Evolutionary conservation across 2,113 vertebrate genomes (phyloP), one percentile per base, ranked within the genome.

Genomic region (Alexandromys fortis): DNA sequence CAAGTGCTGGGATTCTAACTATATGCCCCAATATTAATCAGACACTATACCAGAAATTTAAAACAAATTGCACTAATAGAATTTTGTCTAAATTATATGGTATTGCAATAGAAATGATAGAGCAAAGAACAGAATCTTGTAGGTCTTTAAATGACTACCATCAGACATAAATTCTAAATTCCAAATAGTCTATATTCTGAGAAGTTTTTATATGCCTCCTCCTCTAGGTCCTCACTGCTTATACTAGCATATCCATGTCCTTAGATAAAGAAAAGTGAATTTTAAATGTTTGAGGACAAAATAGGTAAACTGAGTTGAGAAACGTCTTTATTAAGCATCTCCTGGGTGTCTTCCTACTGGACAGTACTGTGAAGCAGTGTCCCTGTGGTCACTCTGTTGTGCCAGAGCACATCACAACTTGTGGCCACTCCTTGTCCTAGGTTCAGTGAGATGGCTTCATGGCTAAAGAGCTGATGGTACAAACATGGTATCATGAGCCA

Each of bases 231-330:
- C 28, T 33, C 8, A 38, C 35, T 73, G 17, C 35, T 10, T 5
- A 1, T 38, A 21, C n/a, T 73, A n/a, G 9, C n/a, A 73, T 1
- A 0, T 10, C 70, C n/a, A 10, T 38, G 17, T 10, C 22, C 3
- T 38, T 10, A 73, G n/a, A 8, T 3, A 21, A 55, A 55, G 68
- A 75, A 42, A 45, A 24, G 3, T 42, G 38, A 26, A 42, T 24
- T 45, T 75, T 42, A 24, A 42, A 45, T 38, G 35, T 7, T 70
- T 70, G 70, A 73, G 17, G 3, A 73, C 70, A 73, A 73, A 73
- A 2, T 21, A 38, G 16, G 35, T 17, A 72, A 72, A 73, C 7
- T 22, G n/a, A n/a, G 8, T 38, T n/a, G 17, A 38, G 17, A 19
- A n/a, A 38, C n/a, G 35, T 21, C 52, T 52, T n/a, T 72, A 21